phyloP scores from a whole-genome alignment of 2,888 invertebrate genomes.

The Sabatieria punctata region DNA sequence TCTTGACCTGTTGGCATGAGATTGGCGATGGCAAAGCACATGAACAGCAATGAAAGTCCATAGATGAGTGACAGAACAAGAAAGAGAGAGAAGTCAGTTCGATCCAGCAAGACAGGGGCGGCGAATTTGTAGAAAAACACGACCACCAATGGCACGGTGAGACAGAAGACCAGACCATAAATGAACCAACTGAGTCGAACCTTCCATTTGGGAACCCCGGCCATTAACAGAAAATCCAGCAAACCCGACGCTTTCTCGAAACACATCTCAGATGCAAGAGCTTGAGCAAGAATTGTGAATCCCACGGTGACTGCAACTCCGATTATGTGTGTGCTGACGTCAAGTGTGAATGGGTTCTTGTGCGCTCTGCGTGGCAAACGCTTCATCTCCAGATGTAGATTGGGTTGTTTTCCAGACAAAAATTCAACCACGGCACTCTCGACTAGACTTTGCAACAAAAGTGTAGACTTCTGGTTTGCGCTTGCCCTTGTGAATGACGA shows the following conservation, averaged over 20 bases:
- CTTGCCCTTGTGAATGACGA: no score
- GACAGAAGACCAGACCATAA: neutral
- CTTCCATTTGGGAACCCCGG: neutral
- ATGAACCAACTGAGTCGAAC: neutral
- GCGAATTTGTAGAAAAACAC: neutral
- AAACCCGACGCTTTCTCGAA: constrained; percentile 4
- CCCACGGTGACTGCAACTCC: neutral
- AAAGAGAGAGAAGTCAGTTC: neutral
- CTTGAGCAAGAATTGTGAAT: neutral
- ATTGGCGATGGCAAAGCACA: constrained; percentile 2
- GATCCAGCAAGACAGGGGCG: no score
- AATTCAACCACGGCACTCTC: no score
- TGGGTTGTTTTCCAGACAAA: no score
- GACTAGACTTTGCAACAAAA: no score
- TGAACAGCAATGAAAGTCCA: neutral
- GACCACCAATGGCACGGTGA: neutral
- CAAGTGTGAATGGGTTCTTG: neutral
- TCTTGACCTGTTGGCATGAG: neutral
- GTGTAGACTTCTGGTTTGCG: no score
- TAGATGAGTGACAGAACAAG: neutral
- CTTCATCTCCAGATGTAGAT: neutral
- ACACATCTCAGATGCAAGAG: constrained; percentile 3
- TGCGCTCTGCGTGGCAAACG: neutral
- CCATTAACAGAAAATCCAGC: neutral
- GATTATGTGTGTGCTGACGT: neutral